Percentiles rank a stretch among this genome's conserved stretches.
Conservation (phyloP, 2,113 vertebrate genomes). For the Nannobrachium achirus region DNA sequence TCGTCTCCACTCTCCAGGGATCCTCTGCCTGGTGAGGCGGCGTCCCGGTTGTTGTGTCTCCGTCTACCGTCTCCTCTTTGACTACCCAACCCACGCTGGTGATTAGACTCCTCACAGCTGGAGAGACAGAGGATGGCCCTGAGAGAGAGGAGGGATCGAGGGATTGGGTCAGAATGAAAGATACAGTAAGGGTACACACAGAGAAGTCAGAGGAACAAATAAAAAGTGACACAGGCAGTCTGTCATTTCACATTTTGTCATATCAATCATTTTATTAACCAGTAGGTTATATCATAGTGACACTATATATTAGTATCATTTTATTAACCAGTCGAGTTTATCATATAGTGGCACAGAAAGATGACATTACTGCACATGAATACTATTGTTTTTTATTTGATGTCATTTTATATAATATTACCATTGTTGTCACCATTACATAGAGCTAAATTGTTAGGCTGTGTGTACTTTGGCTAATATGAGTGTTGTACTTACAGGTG, state of each 20-base stretch:
- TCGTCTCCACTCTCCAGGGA: not conserved
- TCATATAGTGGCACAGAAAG: not conserved
- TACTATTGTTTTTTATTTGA: too few relatives aligned
- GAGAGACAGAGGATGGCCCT: not conserved
- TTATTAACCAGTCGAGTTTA: not conserved
- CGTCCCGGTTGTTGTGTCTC: not conserved
- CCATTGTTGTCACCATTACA: too few relatives aligned
- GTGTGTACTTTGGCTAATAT: too few relatives aligned
- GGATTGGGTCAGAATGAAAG: not conserved
- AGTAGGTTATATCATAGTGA: not conserved
- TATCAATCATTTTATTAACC: not conserved
- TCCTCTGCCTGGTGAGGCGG: constrained; percentile 5
- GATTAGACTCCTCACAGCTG: constrained; percentile 39
- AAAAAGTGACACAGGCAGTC: not conserved
- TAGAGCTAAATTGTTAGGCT: too few relatives aligned
- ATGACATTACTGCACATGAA: too few relatives aligned
- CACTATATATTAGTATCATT: too few relatives aligned
- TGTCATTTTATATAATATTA: too few relatives aligned
- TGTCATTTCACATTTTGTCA: too few relatives aligned
- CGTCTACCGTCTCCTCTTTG: not conserved
- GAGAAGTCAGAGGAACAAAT: too few relatives aligned
- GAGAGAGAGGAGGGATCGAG: not conserved
- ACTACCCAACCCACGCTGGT: constrained; percentile 51
- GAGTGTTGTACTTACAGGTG: too few relatives aligned
- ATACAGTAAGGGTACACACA: not conserved